phyloP scores from a whole-genome alignment of 1,140 invertebrate species.

The Nasonia vitripennis region DNA sequence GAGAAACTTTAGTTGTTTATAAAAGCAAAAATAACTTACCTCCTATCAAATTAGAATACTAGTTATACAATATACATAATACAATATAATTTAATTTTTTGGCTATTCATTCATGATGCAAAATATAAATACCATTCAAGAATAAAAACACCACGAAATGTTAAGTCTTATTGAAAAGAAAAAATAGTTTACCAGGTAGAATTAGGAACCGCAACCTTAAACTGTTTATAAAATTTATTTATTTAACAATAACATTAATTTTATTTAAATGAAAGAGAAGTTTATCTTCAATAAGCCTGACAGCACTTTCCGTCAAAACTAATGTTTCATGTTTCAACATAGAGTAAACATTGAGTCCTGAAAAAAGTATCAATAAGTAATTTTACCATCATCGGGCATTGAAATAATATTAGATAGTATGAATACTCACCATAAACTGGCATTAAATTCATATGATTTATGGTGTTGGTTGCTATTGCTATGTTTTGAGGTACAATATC shows the following conservation, averaged over 20 bases:
- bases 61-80: too few species aligned
- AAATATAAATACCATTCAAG: too few species aligned
- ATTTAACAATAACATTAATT: constrained; percentile 72
- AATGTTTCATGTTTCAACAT: constrained; percentile 98
- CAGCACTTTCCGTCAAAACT: constrained; percentile 89
- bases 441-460: constrained; percentile 95
- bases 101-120: too few species aligned
- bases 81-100: too few species aligned
- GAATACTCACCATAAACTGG: constrained; percentile 87
- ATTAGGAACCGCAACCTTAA: not conserved
- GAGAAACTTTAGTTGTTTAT: too few species aligned
- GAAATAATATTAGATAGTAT: not conserved
- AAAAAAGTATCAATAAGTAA: constrained; percentile 53
- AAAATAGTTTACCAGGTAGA: not conserved
- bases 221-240: not conserved
- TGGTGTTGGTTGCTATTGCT: constrained; percentile 83
- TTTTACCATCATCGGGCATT: not conserved
- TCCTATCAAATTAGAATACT: too few species aligned
- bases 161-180: too few species aligned
- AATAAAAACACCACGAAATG: too few species aligned
- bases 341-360: constrained; percentile 86
- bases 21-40: too few species aligned
- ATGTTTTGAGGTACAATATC: constrained; percentile 93
- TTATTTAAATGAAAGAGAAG: constrained; percentile 87
- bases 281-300: constrained; percentile 90